These are phyloP conservation scores for Otis tarda DNA, from an alignment of 2,113 vertebrate genomes.

Conservation along the genomic window DNA sequence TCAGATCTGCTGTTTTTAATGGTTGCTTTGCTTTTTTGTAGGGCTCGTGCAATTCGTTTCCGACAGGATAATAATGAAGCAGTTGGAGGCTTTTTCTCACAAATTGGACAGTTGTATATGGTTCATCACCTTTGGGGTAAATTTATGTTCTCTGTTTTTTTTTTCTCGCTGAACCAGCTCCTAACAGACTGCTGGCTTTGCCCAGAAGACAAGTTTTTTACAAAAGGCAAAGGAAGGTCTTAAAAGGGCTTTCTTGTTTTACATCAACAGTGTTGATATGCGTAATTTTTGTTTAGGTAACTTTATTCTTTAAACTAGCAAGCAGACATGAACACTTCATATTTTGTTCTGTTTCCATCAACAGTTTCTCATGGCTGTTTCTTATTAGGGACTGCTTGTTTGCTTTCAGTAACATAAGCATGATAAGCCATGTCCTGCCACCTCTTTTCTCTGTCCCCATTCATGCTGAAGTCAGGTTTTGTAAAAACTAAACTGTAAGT, in stretches of 20 bases:
- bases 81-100: conserved; percentile 97
- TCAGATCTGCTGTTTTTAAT: not conserved
- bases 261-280: not conserved
- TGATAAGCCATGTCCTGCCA: not conserved
- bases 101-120: conserved; percentile 94
- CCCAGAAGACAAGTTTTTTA: not conserved
- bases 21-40: conserved; percentile 32
- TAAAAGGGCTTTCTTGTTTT: not conserved
- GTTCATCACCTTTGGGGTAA: conserved; percentile 98
- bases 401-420: not conserved
- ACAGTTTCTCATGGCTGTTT: not conserved
- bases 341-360: not conserved
- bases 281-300: not conserved
- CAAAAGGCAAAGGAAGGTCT: not conserved
- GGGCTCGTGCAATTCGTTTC: conserved; percentile 94
- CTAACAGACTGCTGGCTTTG: not conserved
- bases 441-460: not conserved
- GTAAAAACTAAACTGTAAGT: not conserved
- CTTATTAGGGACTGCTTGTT: not conserved
- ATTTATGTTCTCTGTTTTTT: not conserved
- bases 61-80: conserved; percentile 90
- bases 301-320: not conserved
- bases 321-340: not conserved
- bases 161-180: not conserved
- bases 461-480: not conserved